Conservation (phyloP, 2,113 vertebrate species). For the Brachyhypopomus gauderio region DNA sequence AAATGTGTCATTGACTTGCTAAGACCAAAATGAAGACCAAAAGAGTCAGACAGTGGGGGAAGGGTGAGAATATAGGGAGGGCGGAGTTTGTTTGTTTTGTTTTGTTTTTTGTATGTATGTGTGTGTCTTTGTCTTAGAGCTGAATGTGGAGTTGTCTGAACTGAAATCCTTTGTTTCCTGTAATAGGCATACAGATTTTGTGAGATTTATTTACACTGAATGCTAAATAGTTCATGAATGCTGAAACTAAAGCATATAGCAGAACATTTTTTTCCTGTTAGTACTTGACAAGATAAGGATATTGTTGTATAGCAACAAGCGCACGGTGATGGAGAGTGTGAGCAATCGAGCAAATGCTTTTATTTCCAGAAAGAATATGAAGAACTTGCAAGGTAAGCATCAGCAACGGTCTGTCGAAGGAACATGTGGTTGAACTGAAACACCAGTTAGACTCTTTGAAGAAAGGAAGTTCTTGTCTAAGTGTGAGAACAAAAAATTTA, state of each 20-base stretch:
- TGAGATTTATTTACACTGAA: background rate
- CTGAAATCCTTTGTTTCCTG: background rate
- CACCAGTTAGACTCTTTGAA: background rate
- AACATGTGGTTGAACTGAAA: background rate
- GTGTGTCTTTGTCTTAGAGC: background rate
- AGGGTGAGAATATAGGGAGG: background rate
- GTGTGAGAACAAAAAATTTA: background rate
- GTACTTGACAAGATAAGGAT: background rate
- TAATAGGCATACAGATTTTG: background rate
- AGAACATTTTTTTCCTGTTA: background rate
- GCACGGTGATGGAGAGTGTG: constrained; percentile 55
- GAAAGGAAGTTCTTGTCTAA: constrained; percentile 22
- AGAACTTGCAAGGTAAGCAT: constrained; percentile 63
- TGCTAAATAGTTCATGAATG: background rate
- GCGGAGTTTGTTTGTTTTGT: background rate
- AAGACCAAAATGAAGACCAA: background rate
- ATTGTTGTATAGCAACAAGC: constrained; percentile 1
- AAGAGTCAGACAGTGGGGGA: background rate
- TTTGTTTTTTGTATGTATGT: too few relatives aligned
- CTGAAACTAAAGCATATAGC: background rate
- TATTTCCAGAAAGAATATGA: constrained; percentile 48
- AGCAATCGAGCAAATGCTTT: constrained; percentile 24
- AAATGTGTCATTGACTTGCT: background rate
- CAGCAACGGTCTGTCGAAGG: background rate
- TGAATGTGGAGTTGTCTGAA: background rate